Evolutionary conservation across 1,140 invertebrate species (phyloP).

Genomic region (Hylyphantes graminicola): DNA sequence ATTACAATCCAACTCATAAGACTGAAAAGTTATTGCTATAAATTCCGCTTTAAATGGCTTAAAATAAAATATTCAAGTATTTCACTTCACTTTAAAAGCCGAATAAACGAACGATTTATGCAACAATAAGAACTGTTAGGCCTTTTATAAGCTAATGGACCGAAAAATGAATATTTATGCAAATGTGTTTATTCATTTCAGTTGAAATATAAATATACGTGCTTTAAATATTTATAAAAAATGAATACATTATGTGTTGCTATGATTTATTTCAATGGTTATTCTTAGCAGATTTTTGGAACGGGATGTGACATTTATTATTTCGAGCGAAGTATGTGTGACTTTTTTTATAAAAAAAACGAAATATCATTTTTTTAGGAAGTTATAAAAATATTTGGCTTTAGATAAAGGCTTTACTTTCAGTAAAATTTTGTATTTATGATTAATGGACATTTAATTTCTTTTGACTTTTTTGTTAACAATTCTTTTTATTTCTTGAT

Average conservation of each 20-base stretch:
- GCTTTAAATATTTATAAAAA: background rate
- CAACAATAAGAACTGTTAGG: constrained; percentile 6
- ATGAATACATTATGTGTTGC: background rate
- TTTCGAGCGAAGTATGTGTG: background rate
- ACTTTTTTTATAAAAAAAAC: background rate
- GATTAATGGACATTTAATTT: no score
- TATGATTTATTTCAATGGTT: background rate
- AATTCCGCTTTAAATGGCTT: background rate
- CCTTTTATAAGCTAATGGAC: constrained; percentile 33
- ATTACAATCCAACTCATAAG: no score
- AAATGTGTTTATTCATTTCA: constrained; percentile 37
- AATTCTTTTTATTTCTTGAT: no score
- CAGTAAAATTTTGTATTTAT: no score
- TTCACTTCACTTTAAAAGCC: background rate
- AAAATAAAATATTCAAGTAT: background rate
- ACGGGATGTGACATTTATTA: background rate
- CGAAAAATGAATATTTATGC: constrained; percentile 41
- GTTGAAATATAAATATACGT: constrained; percentile 17
- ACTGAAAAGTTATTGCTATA: no score
- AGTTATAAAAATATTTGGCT: no score
- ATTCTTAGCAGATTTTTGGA: background rate
- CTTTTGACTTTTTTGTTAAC: no score
- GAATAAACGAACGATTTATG: constrained; percentile 19
- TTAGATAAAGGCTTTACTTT: no score
- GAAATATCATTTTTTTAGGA: background rate